Evolutionary conservation across 2,113 vertebrate species (phyloP).

Genomic region (Bostrychus sinensis): DNA sequence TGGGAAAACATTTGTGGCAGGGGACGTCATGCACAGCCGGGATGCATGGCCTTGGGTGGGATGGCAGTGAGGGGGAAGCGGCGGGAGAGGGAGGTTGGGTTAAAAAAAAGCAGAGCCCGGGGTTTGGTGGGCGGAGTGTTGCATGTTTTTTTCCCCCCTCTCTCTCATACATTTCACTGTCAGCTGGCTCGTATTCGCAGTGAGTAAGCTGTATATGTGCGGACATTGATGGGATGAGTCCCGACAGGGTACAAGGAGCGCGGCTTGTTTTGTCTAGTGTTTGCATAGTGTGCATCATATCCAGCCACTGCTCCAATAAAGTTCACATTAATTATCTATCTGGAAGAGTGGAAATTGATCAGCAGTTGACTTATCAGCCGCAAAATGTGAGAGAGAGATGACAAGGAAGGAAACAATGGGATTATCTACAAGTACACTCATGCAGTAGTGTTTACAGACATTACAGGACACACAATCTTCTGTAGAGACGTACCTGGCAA

Average conservation of each 20-base stretch:
- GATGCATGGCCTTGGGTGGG: slow-evolving; percentile 77
- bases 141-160: slow-evolving; percentile 40
- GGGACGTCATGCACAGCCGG: slow-evolving; percentile 81
- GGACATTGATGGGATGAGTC: slow-evolving; percentile 76
- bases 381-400: slow-evolving; percentile 19
- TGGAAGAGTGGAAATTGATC: slow-evolving; percentile 74
- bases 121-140: slow-evolving; percentile 84
- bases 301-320: slow-evolving; percentile 55
- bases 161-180: slow-evolving; percentile 24
- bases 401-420: slow-evolving; percentile 34
- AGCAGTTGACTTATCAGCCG: slow-evolving; percentile 54
- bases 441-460: not conserved
- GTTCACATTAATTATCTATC: slow-evolving; percentile 68
- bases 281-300: slow-evolving; percentile 73
- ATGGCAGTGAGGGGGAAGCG: too few relatives aligned
- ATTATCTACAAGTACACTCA: not conserved
- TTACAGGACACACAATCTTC: too few relatives aligned
- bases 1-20: slow-evolving; percentile 86
- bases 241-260: slow-evolving; percentile 76
- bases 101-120: slow-evolving; percentile 82
- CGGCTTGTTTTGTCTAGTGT: slow-evolving; percentile 80
- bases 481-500: too few relatives aligned
- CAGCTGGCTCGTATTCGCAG: slow-evolving; percentile 54
- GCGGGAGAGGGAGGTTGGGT: slow-evolving; percentile 7
- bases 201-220: slow-evolving; percentile 51